Percentiles rank a stretch among this genome's conserved stretches.
These are phyloP conservation scores for Pachycephus smyrnensis DNA, from an alignment of 2,888 invertebrate species.

Conservation along the genomic window DNA sequence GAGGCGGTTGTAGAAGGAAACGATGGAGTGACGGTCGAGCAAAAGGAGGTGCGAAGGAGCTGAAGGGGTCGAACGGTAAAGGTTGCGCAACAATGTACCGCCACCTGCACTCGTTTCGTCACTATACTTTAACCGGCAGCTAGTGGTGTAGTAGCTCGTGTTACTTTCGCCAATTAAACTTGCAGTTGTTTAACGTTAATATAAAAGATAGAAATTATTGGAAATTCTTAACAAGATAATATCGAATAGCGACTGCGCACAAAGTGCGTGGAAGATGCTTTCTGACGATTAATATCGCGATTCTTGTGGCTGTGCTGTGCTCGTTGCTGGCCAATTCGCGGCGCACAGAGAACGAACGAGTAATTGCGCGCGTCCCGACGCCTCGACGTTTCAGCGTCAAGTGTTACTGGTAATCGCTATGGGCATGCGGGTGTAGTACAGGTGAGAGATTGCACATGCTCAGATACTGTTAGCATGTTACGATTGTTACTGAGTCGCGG, in stretches of 20 bases:
- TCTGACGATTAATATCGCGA: background rate
- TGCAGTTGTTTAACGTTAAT: conserved; percentile 46
- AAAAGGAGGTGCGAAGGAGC: conserved; percentile 20
- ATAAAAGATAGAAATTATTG: conserved; percentile 34
- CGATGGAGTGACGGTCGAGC: conserved; percentile 12
- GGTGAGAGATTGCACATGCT: background rate
- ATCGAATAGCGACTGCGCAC: background rate
- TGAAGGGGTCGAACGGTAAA: conserved; percentile 6
- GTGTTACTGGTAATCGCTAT: background rate
- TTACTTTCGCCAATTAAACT: conserved; percentile 58
- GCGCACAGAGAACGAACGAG: background rate
- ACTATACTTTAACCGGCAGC: conserved; percentile 42
- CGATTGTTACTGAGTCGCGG: background rate
- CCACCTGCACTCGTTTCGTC: conserved; percentile 58
- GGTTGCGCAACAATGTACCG: conserved; percentile 51
- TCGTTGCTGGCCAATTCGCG: background rate
- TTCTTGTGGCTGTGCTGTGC: background rate
- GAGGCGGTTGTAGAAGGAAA: conserved; percentile 13
- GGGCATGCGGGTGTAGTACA: background rate
- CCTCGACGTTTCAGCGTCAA: background rate
- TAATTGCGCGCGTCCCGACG: background rate
- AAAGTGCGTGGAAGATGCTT: background rate
- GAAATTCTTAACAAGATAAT: background rate
- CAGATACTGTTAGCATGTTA: background rate
- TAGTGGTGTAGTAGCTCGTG: conserved; percentile 33